Conservation (phyloP, 2,888 invertebrate genomes). For the Netelia inedita region DNA sequence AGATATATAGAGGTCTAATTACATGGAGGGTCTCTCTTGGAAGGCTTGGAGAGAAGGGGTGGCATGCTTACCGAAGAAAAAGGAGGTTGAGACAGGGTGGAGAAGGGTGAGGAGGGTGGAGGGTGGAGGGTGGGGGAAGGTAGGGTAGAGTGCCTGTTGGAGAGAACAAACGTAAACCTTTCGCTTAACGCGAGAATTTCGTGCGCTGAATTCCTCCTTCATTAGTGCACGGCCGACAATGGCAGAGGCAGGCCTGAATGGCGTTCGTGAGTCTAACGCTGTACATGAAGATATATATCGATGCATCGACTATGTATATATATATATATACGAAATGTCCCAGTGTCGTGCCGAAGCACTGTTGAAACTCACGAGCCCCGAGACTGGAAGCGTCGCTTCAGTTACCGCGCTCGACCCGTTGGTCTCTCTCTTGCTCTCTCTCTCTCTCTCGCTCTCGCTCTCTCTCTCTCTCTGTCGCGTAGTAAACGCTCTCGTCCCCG, state of each 20-base stretch:
- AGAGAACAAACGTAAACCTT: slow-evolving; percentile 64
- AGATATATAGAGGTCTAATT: slow-evolving; percentile 20
- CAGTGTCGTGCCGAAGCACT: slow-evolving; percentile 1
- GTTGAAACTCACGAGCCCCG: slow-evolving; percentile 25
- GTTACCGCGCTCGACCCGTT: too few relatives aligned
- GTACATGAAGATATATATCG: slow-evolving; percentile 9
- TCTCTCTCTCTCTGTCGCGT: neutral
- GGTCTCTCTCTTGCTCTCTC: too few relatives aligned
- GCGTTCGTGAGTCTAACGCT: neutral
- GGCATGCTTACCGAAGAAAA: too few relatives aligned
- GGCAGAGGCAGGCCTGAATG: slow-evolving; percentile 13
- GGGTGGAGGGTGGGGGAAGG: neutral
- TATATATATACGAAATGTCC: slow-evolving; percentile 12
- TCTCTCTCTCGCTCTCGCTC: neutral
- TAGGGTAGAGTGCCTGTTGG: neutral
- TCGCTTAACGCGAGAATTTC: slow-evolving; percentile 70
- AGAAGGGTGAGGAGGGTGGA: neutral
- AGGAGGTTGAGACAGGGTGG: neutral
- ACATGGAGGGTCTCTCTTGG: slow-evolving; percentile 9
- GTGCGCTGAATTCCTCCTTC: slow-evolving; percentile 62
- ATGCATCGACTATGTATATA: neutral
- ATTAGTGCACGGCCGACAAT: slow-evolving; percentile 59
- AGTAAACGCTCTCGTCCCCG: neutral
- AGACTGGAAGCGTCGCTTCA: slow-evolving; percentile 1
- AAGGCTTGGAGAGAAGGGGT: neutral